Percentiles rank a stretch among this genome's conserved stretches.
These are phyloP conservation scores for Epinephelus awoara DNA, from an alignment of 2,797 vertebrate species.

Conservation along the genomic window DNA sequence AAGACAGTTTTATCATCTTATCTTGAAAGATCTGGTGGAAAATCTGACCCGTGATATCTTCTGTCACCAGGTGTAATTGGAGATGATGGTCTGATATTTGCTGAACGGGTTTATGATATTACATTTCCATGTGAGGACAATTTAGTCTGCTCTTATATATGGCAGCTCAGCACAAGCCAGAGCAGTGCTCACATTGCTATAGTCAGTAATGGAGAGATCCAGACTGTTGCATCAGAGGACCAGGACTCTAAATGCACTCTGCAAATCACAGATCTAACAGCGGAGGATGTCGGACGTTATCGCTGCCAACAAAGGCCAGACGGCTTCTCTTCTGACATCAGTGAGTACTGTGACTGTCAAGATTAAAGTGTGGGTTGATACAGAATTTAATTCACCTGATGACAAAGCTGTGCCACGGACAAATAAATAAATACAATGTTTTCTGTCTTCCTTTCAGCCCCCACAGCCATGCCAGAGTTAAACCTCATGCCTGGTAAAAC, in stretches of 20 bases:
- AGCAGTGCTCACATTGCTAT: not conserved
- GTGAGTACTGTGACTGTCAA: slow-evolving; percentile 30
- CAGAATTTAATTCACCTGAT: not conserved
- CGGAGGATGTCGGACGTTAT: slow-evolving; percentile 5
- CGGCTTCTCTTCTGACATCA: not conserved
- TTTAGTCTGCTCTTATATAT: slow-evolving; percentile 51
- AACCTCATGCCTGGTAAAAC: slow-evolving; percentile 20
- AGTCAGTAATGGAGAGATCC: slow-evolving; percentile 38
- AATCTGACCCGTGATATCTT: not conserved
- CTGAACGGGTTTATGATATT: not conserved
- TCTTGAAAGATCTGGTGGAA: not conserved
- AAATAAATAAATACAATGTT: not conserved
- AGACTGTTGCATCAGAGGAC: not conserved
- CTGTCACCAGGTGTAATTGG: slow-evolving; percentile 25
- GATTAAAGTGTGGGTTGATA: not conserved
- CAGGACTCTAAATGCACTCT: slow-evolving; percentile 29
- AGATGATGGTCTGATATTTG: slow-evolving; percentile 1
- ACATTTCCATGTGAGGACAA: slow-evolving; percentile 29
- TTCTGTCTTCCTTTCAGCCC: not conserved
- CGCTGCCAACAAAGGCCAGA: slow-evolving; percentile 10
- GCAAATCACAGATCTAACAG: slow-evolving; percentile 23
- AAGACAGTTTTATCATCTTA: not conserved
- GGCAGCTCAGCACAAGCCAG: fast-evolving
- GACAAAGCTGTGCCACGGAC: too few relatives aligned
- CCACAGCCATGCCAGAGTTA: not conserved